phyloP scores from a whole-genome alignment of 2,888 invertebrate genomes.

The Nephrotoma appendiculata region DNA sequence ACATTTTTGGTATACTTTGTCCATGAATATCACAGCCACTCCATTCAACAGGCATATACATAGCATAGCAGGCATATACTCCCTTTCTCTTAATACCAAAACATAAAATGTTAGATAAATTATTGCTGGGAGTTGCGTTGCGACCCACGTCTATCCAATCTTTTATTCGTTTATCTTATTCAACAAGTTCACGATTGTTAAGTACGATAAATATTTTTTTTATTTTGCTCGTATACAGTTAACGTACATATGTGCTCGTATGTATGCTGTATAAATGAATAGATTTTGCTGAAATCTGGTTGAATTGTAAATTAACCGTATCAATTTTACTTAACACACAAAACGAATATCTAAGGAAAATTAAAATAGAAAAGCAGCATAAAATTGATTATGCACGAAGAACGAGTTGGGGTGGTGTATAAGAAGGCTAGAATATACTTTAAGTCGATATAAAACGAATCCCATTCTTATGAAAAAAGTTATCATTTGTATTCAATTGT shows the following conservation, averaged over 20 bases:
- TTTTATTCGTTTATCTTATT: not conserved
- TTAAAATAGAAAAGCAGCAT: not conserved
- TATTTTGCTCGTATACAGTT: not conserved
- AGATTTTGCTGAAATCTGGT: not conserved
- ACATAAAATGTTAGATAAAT: not conserved
- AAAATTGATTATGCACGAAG: not conserved
- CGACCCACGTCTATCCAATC: not conserved
- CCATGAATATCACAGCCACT: no score
- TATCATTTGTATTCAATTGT: not conserved
- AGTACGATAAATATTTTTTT: not conserved
- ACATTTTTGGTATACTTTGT: no score
- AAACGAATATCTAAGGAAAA: not conserved
- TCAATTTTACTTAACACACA: not conserved
- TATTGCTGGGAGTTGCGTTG: not conserved
- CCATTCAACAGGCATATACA: no score
- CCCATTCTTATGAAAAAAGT: not conserved
- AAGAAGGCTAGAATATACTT: not conserved
- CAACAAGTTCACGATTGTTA: not conserved
- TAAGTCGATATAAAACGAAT: not conserved
- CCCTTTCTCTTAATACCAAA: not conserved
- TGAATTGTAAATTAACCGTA: not conserved
- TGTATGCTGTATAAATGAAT: not conserved
- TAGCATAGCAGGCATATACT: no score
- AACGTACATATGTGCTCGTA: not conserved
- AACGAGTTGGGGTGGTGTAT: not conserved